Conservation (phyloP, 2,888 invertebrate species). For the Thumatha senex region DNA sequence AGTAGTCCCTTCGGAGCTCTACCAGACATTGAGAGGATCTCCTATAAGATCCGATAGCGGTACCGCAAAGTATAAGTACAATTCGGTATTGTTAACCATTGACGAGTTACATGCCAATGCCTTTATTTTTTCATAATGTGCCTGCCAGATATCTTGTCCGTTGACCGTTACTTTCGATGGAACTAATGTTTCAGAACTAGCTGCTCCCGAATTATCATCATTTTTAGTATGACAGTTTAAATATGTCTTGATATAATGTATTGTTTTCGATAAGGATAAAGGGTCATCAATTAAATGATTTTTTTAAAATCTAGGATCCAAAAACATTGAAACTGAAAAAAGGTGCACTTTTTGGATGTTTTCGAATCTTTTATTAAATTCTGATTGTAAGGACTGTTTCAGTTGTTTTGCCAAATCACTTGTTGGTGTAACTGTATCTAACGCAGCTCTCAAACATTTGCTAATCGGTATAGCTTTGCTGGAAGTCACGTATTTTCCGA, state of each 20-base stretch:
- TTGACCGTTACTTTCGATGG: slow-evolving; percentile 15
- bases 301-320: slow-evolving; percentile 18
- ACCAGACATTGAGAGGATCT: slow-evolving; percentile 18
- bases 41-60: slow-evolving; percentile 14
- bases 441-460: slow-evolving; percentile 13
- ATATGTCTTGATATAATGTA: slow-evolving; percentile 20
- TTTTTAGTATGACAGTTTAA: slow-evolving; percentile 12
- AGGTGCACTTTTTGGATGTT: slow-evolving; percentile 20
- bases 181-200: slow-evolving; percentile 16
- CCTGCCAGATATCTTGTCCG: slow-evolving; percentile 27
- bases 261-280: slow-evolving; percentile 22
- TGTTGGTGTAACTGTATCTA: slow-evolving; percentile 11
- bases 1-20: slow-evolving; percentile 15
- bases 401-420: slow-evolving; percentile 19
- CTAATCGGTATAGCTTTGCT: slow-evolving; percentile 15
- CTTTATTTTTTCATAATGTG: slow-evolving; percentile 22
- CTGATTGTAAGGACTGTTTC: slow-evolving; percentile 16
- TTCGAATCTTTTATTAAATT: slow-evolving; percentile 24
- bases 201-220: slow-evolving; percentile 13
- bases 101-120: slow-evolving; percentile 15
- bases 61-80: slow-evolving; percentile 16
- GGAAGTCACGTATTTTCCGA: slow-evolving; percentile 17
- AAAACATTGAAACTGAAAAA: slow-evolving; percentile 17
- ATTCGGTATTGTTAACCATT: slow-evolving; percentile 18
- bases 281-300: slow-evolving; percentile 15